Percentiles rank a stretch among this genome's conserved stretches.
phyloP scores from a whole-genome alignment of 2,888 invertebrate genomes.

The Xestobium rufovillosum region DNA sequence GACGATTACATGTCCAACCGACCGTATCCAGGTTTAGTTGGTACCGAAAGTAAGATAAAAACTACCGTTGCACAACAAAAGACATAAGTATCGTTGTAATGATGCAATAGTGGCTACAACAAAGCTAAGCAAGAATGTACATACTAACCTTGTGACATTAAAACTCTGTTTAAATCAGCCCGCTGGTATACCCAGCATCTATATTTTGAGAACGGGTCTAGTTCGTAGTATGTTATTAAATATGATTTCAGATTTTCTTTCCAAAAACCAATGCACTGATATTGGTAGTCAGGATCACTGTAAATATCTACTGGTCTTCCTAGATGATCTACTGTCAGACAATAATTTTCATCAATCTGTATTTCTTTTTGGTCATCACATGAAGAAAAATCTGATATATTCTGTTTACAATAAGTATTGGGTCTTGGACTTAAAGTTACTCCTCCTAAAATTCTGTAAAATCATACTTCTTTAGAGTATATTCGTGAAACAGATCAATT shows the following conservation, averaged over 20 bases:
- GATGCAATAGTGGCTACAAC: background rate
- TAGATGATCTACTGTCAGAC: slow-evolving; percentile 90
- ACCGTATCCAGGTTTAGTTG: too few species aligned
- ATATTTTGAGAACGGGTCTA: slow-evolving; percentile 92
- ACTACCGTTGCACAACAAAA: too few species aligned
- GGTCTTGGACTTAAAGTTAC: slow-evolving; percentile 91
- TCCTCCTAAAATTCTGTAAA: slow-evolving; percentile 77
- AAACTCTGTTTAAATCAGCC: slow-evolving; percentile 82
- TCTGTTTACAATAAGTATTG: slow-evolving; percentile 84
- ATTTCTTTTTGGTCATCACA: slow-evolving; percentile 96
- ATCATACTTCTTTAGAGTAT: background rate
- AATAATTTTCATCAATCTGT: slow-evolving; percentile 91
- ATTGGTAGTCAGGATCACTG: slow-evolving; percentile 91
- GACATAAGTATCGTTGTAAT: too few species aligned
- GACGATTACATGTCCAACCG: too few species aligned
- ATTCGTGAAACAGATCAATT: too few species aligned
- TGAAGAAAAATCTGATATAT: slow-evolving; percentile 92
- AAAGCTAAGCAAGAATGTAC: too few species aligned
- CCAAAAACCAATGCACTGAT: slow-evolving; percentile 98
- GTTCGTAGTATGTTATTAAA: slow-evolving; percentile 89
- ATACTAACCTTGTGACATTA: slow-evolving; percentile 58
- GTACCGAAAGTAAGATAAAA: too few species aligned
- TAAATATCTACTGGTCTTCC: slow-evolving; percentile 94
- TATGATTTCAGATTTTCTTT: slow-evolving; percentile 96
- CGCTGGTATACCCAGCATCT: slow-evolving; percentile 98